Base-by-base conservation (phyloP, 2,888 invertebrate genomes). In the Actias luna region DNA sequence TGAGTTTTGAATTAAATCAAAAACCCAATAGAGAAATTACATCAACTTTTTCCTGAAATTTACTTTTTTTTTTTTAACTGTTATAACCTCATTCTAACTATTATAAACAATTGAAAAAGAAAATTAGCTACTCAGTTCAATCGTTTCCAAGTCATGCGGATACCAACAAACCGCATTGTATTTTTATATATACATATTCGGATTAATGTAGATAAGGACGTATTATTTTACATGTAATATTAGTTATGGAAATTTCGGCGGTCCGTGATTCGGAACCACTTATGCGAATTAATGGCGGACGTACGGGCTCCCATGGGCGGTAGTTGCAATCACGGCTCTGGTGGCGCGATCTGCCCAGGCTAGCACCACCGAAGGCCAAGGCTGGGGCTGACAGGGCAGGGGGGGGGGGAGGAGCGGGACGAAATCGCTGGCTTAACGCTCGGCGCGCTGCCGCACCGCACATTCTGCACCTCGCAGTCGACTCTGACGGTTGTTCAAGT, bases 381-480 rank as follows among this genome's bases (percentile, higher is more conserved):
- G 92, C 88, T 90, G 86, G 42, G 18, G 33, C 57, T 61, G 59
- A 29, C 33, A 59, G 58, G 62, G 59, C 16, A 59, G 46, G 59
- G 88, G 86, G 88, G 89, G 46, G 42, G 87, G 86, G 88, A 89
- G 89, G 88, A 79, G 89, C 86, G 89, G 90, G 88, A 85, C 73
- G 83, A 67, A 73, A 71, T 74, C 80, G 80, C 85, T 84, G 86
- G 89, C 90, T 88, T 88, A 89, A 89, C 89, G 91, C 81, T 85
- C 85, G 79, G 89, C 89, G 89, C 91, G 84, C 85, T 87, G 87
- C 88, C 87, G 82, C 85, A 80, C 82, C 79, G 83, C 85, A 85
- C 93, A 93, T 93, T 93, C 93, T 92, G 87, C 93, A 91, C 92
- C 91, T 90, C 88, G 93, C 92, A 92, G 92, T 92, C 89, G 92